These are phyloP conservation scores for Lanius ludovicianus DNA, from an alignment of 2,113 vertebrate genomes.

Conservation along the genomic window DNA sequence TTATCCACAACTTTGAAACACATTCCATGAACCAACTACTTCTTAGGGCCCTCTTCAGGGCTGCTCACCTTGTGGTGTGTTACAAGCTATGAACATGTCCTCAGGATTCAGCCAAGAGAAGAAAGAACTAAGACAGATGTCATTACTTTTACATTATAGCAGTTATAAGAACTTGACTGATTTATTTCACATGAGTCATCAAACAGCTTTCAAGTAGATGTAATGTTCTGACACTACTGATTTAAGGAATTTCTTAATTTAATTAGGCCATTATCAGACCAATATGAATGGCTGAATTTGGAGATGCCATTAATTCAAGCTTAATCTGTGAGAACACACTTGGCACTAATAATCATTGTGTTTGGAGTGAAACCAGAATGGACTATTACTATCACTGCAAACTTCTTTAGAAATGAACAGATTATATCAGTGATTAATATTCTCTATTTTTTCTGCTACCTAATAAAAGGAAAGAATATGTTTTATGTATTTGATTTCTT, in stretches of 20 bases:
- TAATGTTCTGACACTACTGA: background rate
- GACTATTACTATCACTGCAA: background rate
- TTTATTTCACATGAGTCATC: background rate
- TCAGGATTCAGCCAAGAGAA: background rate
- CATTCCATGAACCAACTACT: background rate
- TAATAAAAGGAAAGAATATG: background rate
- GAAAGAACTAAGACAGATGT: background rate
- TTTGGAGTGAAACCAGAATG: background rate
- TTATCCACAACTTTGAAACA: background rate
- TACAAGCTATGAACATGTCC: background rate
- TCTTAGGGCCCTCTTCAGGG: background rate
- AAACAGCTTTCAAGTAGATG: background rate
- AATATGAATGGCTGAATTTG: background rate
- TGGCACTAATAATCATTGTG: background rate
- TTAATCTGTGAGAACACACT: background rate
- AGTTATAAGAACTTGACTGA: background rate
- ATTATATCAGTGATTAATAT: background rate
- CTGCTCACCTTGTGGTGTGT: background rate
- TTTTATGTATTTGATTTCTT: background rate
- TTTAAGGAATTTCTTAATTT: conserved; percentile 2
- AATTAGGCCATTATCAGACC: background rate
- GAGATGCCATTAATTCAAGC: background rate
- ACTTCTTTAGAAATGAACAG: background rate
- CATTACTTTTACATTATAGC: background rate
- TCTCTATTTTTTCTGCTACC: background rate